phyloP scores from a whole-genome alignment of 1,140 invertebrate genomes.

The Calephelis nemesis region DNA sequence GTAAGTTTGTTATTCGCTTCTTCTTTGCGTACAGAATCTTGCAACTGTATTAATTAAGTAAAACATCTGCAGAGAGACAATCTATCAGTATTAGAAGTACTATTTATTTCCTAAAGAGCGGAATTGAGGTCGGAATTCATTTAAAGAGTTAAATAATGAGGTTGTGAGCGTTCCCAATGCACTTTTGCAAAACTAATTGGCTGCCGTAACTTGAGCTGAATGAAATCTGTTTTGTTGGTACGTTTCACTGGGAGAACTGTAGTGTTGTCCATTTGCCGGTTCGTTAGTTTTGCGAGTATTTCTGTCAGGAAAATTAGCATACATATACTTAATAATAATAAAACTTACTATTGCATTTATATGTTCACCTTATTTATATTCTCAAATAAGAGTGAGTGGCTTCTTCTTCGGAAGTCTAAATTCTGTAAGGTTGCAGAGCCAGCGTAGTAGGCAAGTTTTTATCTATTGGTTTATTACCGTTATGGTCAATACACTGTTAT shows the following conservation, averaged over 20 bases:
- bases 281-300: constrained; percentile 29
- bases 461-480: too few relatives aligned
- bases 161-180: constrained; percentile 51
- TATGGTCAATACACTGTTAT: too few relatives aligned
- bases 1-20: too few relatives aligned
- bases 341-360: too few relatives aligned
- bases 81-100: constrained; percentile 25
- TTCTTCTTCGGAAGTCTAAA: too few relatives aligned
- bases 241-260: constrained; percentile 35
- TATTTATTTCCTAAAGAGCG: constrained; percentile 28
- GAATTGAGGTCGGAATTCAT: constrained; percentile 40
- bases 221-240: constrained; percentile 54
- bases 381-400: too few relatives aligned
- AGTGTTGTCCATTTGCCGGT: constrained; percentile 41
- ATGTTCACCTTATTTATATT: too few relatives aligned
- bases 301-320: not conserved
- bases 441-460: too few relatives aligned
- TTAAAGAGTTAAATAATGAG: constrained; percentile 49
- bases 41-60: not conserved
- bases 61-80: constrained; percentile 6
- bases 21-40: too few relatives aligned
- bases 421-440: too few relatives aligned
- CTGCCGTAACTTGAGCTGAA: constrained; percentile 49
- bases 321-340: too few relatives aligned
- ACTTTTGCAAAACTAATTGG: constrained; percentile 57